Evolutionary conservation across 2,113 vertebrate genomes (phyloP).

Genomic region (Hemiprocne comata): DNA sequence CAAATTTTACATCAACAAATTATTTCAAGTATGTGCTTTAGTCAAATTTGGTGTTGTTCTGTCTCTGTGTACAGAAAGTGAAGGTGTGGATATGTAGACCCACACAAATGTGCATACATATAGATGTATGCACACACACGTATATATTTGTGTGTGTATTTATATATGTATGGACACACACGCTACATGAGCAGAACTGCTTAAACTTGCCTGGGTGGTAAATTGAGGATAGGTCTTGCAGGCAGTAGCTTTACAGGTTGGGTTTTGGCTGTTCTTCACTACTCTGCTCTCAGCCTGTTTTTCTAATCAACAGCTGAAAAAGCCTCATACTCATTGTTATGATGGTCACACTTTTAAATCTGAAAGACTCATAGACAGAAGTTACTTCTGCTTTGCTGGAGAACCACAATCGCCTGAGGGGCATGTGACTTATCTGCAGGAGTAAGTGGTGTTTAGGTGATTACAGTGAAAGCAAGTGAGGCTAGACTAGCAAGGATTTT

Average conservation of each 20-base stretch:
- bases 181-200: not conserved
- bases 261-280: not conserved
- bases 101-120: accelerated
- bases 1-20: not conserved
- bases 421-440: not conserved
- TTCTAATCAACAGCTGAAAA: not conserved
- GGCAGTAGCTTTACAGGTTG: not conserved
- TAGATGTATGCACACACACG: accelerated
- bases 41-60: not conserved
- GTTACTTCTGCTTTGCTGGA: not conserved
- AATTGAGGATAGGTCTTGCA: not conserved
- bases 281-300: not conserved
- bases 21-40: not conserved
- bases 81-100: not conserved
- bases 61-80: not conserved
- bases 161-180: not conserved
- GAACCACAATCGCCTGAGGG: not conserved
- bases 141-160: too few species aligned
- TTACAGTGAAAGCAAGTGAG: not conserved
- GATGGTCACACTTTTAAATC: not conserved
- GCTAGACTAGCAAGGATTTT: not conserved
- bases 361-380: not conserved
- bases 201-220: not conserved
- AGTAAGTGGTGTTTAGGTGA: not conserved
- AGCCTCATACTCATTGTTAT: not conserved